A percentile compares a stretch with the other conserved stretches of the same genome.
Conservation (phyloP, 2,113 vertebrate species). For the Albula goreensis region DNA sequence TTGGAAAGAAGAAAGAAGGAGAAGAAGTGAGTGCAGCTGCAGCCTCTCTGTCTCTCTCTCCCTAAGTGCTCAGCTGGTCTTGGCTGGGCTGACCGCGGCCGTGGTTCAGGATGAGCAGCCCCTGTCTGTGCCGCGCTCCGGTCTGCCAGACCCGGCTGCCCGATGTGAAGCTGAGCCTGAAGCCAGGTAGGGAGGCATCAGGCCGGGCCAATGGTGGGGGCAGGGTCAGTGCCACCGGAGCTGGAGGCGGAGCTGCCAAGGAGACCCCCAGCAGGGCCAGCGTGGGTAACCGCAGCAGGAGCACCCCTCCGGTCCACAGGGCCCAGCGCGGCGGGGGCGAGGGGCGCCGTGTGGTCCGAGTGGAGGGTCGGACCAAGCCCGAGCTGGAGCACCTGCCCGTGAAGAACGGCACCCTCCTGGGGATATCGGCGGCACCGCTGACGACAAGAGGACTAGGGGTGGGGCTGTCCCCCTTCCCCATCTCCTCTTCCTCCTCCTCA, state of each 20-base stretch:
- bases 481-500: conserved; percentile 45
- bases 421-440: conserved; percentile 39
- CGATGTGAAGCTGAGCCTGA: conserved; percentile 72
- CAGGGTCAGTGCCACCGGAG: conserved; percentile 44
- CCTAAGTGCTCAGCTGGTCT: conserved; percentile 24
- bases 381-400: conserved; percentile 56
- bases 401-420: conserved; percentile 62
- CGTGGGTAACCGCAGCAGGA: conserved; percentile 61
- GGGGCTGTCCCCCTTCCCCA: conserved; percentile 38
- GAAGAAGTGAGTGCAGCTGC: conserved; percentile 43
- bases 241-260: conserved; percentile 44
- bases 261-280: conserved; percentile 48
- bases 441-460: background rate
- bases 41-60: too few species aligned
- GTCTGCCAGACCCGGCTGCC: conserved; percentile 65
- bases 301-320: conserved; percentile 68
- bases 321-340: conserved; percentile 46
- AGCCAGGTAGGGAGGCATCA: conserved; percentile 59
- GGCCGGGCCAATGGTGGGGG: conserved; percentile 38
- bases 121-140: conserved; percentile 67
- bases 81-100: conserved; percentile 24
- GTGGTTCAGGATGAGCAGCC: conserved; percentile 70
- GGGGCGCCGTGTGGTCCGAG: conserved; percentile 46
- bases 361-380: conserved; percentile 26
- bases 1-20: conserved; percentile 34